Evolutionary conservation across 2,797 vertebrate genomes (phyloP).

Genomic region (Aselliscus stoliczkanus): DNA sequence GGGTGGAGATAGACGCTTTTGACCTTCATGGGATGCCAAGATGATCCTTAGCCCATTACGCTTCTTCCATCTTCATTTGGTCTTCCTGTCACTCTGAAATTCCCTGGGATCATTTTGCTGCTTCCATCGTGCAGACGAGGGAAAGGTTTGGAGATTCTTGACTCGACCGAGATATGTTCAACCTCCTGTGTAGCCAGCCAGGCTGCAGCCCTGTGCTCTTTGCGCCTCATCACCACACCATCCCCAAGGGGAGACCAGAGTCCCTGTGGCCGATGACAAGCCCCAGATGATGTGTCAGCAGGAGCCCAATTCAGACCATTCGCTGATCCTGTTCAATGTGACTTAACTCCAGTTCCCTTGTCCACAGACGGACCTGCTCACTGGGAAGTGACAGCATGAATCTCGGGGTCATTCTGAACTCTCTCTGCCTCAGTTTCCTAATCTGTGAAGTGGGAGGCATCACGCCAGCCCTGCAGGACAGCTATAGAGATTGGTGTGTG

Average conservation of each 20-base stretch:
- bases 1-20: fast-evolving
- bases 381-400: background rate
- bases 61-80: fast-evolving
- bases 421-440: background rate
- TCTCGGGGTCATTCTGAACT: too few relatives aligned
- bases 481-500: fast-evolving
- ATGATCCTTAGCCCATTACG: fast-evolving
- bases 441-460: background rate
- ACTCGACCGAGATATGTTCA: background rate
- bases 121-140: fast-evolving
- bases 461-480: background rate
- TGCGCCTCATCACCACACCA: background rate
- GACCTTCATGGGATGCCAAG: background rate
- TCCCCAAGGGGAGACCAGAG: background rate
- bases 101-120: too few relatives aligned
- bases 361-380: fast-evolving
- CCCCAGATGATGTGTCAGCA: background rate
- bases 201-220: fast-evolving
- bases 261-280: fast-evolving
- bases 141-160: background rate
- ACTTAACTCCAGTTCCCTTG: background rate
- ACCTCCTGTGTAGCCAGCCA: background rate
- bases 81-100: fast-evolving
- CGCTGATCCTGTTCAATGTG: background rate
- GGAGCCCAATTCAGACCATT: background rate